A percentile compares a stretch with the other conserved stretches of the same genome.
Conservation (phyloP, 2,797 vertebrate genomes). For the Chaetodon trifasciatus region DNA sequence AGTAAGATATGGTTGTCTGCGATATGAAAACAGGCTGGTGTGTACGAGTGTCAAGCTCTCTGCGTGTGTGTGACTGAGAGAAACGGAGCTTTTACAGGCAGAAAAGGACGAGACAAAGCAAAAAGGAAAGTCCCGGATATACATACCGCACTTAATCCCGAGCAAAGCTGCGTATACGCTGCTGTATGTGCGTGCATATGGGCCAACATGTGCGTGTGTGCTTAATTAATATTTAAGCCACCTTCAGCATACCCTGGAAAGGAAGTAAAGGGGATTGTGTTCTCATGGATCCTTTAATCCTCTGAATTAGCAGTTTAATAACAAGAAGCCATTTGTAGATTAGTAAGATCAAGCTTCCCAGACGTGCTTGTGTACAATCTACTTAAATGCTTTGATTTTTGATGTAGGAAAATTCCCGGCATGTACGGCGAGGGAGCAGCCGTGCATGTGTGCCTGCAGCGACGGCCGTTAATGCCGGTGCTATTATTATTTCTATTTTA, state of each 20-base stretch:
- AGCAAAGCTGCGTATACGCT: slow-evolving; percentile 20
- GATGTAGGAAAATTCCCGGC: slow-evolving; percentile 64
- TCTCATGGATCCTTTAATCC: slow-evolving; percentile 85
- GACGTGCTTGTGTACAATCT: slow-evolving; percentile 84
- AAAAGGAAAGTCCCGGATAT: slow-evolving; percentile 31
- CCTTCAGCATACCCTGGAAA: slow-evolving; percentile 79
- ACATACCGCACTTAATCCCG: slow-evolving; percentile 30
- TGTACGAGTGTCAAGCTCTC: slow-evolving; percentile 18
- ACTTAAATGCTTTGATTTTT: slow-evolving; percentile 82
- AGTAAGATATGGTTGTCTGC: slow-evolving; percentile 51
- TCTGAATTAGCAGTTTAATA: slow-evolving; percentile 86
- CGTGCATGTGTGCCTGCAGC: slow-evolving; percentile 3
- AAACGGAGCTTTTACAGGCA: slow-evolving; percentile 20
- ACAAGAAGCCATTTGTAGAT: slow-evolving; percentile 86
- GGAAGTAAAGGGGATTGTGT: slow-evolving; percentile 83
- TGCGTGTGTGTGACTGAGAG: slow-evolving; percentile 32
- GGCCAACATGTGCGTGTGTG: slow-evolving; percentile 57
- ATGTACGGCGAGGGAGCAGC: slow-evolving; percentile 16
- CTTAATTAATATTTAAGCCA: slow-evolving; percentile 86
- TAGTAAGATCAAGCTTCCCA: slow-evolving; percentile 82
- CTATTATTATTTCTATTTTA: slow-evolving; percentile 18
- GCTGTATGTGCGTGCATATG: slow-evolving; percentile 52
- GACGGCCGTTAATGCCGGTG: not conserved
- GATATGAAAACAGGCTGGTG: slow-evolving; percentile 49
- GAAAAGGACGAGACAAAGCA: slow-evolving; percentile 28